Conservation (phyloP, 2,797 vertebrate species). For the Fratercula arctica region DNA sequence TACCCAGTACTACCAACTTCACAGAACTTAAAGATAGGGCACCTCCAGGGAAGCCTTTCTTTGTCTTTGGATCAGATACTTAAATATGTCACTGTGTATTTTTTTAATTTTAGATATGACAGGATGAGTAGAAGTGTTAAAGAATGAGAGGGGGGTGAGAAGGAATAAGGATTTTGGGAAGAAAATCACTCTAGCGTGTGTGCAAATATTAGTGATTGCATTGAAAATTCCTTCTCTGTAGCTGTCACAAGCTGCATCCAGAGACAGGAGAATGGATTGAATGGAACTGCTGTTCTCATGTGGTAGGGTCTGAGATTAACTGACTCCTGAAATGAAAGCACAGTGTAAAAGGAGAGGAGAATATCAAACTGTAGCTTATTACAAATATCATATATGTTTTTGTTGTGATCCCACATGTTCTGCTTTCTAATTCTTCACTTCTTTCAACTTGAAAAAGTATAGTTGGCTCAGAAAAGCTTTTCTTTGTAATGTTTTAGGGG, state of each 20-base stretch:
- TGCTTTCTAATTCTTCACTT: not conserved
- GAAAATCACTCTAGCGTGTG: not conserved
- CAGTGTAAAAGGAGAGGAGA: not conserved
- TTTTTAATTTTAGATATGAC: not conserved
- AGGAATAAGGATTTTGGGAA: not conserved
- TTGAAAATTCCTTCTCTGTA: not conserved
- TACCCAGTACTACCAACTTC: not conserved
- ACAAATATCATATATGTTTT: not conserved
- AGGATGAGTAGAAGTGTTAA: not conserved
- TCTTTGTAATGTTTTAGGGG: not conserved
- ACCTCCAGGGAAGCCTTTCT: not conserved
- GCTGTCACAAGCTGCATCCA: not conserved
- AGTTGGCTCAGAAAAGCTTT: not conserved
- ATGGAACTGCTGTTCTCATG: not conserved
- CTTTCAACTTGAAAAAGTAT: not conserved
- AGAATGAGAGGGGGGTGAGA: not conserved
- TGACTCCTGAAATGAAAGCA: not conserved
- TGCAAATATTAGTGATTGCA: not conserved
- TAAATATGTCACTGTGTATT: not conserved
- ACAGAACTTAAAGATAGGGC: fast-evolving
- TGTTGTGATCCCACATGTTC: not conserved
- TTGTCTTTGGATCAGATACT: not conserved
- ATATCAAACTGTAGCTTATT: not conserved
- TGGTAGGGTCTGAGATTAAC: not conserved
- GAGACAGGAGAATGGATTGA: not conserved